These are phyloP conservation scores for Sinocyclocheilus grahami DNA, from an alignment of 2,113 vertebrate genomes.

Conservation along the genomic window DNA sequence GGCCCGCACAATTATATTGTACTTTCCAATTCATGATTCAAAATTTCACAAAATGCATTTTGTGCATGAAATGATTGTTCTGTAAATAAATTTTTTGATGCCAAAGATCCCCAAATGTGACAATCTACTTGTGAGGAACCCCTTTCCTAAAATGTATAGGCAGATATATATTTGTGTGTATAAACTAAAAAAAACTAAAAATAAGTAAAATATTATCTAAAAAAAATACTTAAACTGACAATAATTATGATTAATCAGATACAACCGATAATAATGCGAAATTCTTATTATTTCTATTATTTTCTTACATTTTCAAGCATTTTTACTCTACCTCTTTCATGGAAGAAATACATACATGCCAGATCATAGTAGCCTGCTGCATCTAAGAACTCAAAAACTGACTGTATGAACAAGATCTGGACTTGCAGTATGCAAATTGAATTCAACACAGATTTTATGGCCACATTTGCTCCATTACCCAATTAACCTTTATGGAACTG, in stretches of 20 bases:
- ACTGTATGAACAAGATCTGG: not conserved
- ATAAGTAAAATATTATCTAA: not conserved
- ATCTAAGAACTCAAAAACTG: not conserved
- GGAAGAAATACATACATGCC: not conserved
- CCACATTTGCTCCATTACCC: not conserved
- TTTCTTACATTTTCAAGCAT: not conserved
- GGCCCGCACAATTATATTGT: not conserved
- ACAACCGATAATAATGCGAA: not conserved
- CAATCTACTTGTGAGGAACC: not conserved
- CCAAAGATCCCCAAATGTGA: not conserved
- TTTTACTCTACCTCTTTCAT: not conserved
- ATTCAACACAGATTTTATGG: not conserved
- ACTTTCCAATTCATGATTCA: not conserved
- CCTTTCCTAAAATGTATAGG: not conserved
- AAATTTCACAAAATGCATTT: not conserved
- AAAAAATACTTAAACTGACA: not conserved
- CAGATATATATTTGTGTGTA: not conserved
- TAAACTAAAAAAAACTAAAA: not conserved
- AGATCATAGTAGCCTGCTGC: not conserved
- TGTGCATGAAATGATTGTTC: too few relatives aligned
- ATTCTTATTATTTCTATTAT: not conserved
- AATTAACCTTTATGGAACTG: not conserved
- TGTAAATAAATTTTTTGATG: not conserved
- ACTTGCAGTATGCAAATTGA: not conserved
- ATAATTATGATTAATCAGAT: not conserved